A percentile compares a stretch with the other conserved stretches of the same genome.
phyloP scores from a whole-genome alignment of 2,888 invertebrate genomes.

The Chrysolina americana region DNA sequence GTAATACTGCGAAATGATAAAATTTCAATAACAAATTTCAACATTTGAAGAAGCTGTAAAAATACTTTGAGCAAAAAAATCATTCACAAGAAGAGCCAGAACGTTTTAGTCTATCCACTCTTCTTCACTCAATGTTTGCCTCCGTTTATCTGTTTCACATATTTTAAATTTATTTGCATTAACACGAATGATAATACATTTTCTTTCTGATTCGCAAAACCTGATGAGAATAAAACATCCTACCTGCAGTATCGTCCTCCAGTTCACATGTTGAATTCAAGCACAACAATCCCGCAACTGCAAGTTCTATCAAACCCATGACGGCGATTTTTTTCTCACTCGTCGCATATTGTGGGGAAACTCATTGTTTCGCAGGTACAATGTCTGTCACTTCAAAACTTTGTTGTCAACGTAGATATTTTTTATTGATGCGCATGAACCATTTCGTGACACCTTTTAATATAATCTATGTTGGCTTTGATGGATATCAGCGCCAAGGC shows the following conservation, averaged over 20 bases:
- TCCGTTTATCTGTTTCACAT: too few species aligned
- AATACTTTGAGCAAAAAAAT: too few species aligned
- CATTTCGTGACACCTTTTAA: background rate
- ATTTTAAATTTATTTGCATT: too few species aligned
- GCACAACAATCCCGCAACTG: constrained; percentile 55
- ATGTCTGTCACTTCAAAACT: background rate
- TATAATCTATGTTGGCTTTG: constrained; percentile 1
- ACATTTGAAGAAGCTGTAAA: too few species aligned
- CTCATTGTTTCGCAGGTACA: background rate
- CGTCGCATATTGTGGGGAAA: constrained; percentile 26
- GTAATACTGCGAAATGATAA: too few species aligned
- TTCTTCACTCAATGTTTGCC: too few species aligned
- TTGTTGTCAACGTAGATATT: background rate
- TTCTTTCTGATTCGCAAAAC: too few species aligned
- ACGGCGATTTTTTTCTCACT: background rate
- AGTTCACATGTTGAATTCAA: constrained; percentile 53
- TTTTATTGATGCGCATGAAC: constrained; percentile 11
- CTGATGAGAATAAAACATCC: constrained; percentile 7
- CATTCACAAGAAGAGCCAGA: too few species aligned
- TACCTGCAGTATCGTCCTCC: constrained; percentile 46
- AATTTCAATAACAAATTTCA: too few species aligned
- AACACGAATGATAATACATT: too few species aligned
- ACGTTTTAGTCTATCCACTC: too few species aligned
- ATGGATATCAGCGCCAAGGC: background rate
- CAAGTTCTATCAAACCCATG: constrained; percentile 55